These are phyloP conservation scores for Drosophila villosipedis DNA, from an alignment of 2,888 invertebrate genomes.

Conservation along the genomic window DNA sequence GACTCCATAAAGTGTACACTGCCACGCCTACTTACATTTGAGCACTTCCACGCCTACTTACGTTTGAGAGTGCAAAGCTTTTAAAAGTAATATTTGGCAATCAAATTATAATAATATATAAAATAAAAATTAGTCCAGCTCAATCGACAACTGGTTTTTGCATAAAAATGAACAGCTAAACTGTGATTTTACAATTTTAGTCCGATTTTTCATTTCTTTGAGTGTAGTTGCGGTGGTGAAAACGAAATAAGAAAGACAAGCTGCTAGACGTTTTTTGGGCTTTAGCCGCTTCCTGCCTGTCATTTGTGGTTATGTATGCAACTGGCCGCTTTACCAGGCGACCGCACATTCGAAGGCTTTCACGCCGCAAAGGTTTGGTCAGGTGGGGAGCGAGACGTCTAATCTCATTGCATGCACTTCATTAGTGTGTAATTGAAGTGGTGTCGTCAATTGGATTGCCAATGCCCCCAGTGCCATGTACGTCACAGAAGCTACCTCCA, in stretches of 20 bases:
- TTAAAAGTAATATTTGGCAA: not conserved
- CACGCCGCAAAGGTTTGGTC: constrained; percentile 8
- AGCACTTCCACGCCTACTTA: not conserved
- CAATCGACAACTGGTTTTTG: not conserved
- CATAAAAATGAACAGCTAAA: not conserved
- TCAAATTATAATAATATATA: not conserved
- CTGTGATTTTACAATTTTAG: not conserved
- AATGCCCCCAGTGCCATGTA: constrained; percentile 7
- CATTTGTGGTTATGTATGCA: constrained; percentile 13
- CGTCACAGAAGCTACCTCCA: not conserved
- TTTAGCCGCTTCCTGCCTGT: not conserved
- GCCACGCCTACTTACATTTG: not conserved
- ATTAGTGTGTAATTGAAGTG: constrained; percentile 58
- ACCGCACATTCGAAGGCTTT: constrained; percentile 11
- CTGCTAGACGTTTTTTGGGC: not conserved
- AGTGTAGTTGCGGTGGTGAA: not conserved
- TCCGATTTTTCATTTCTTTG: not conserved
- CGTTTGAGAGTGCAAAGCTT: not conserved
- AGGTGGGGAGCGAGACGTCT: not conserved
- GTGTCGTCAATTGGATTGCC: constrained; percentile 31
- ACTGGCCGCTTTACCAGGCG: constrained; percentile 3
- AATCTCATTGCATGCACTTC: constrained; percentile 41
- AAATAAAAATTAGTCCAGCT: not conserved
- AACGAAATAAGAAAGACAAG: not conserved
- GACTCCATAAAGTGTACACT: not conserved